phyloP scores from a whole-genome alignment of 2,113 vertebrate species.

The Capra hircus region DNA sequence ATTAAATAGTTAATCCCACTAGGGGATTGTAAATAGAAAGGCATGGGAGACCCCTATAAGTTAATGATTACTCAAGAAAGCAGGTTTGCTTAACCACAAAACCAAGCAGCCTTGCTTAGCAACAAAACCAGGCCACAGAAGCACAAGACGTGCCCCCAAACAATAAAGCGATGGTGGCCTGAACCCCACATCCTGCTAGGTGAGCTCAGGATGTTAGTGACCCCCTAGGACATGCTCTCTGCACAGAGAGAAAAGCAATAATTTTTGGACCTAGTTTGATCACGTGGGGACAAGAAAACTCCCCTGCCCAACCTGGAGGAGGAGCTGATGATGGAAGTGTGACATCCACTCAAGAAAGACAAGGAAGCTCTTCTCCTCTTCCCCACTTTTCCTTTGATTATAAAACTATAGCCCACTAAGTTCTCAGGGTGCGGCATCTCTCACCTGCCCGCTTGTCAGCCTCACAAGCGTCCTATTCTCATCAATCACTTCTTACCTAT shows the following conservation, averaged over 20 bases:
- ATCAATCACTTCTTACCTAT: not conserved
- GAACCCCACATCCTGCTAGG: not conserved
- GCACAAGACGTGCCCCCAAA: not conserved
- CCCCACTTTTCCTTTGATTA: not conserved
- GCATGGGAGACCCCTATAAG: not conserved
- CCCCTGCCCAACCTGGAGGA: not conserved
- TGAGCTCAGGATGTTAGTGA: not conserved
- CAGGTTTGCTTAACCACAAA: not conserved
- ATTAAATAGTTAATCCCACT: not conserved
- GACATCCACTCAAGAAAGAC: not conserved
- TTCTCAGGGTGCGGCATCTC: not conserved
- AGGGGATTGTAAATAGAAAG: not conserved
- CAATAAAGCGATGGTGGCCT: not conserved
- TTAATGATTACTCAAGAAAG: not conserved
- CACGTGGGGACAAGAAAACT: not conserved
- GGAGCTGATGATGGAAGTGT: not conserved
- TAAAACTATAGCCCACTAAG: not conserved
- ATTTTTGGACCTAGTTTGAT: not conserved
- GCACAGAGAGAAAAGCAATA: not conserved
- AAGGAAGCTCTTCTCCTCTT: not conserved
- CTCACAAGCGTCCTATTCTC: rapidly evolving
- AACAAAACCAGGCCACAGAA: not conserved
- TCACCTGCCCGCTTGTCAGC: not conserved
- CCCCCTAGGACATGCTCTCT: not conserved
- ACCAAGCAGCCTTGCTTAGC: not conserved